phyloP scores from a whole-genome alignment of 2,113 vertebrate genomes.

The Mugil cephalus region DNA sequence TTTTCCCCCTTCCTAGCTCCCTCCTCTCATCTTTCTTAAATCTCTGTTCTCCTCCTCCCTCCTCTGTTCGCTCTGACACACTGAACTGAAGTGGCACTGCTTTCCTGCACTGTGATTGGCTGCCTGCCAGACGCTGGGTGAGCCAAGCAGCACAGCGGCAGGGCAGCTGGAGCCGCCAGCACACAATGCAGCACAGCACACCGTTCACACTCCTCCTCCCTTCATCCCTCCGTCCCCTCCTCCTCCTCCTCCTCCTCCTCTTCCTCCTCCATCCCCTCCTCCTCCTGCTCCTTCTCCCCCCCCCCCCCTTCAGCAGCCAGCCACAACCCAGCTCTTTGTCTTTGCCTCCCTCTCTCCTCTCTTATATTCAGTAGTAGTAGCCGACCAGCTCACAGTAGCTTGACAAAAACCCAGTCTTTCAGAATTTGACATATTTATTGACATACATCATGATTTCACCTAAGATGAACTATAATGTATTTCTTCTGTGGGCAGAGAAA shows the following conservation, averaged over 20 bases:
- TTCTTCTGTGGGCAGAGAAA: neutral
- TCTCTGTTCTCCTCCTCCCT: conserved; percentile 24
- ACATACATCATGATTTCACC: neutral
- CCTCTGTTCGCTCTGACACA: conserved; percentile 76
- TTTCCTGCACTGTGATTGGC: conserved; percentile 80
- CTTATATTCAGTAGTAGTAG: conserved; percentile 1
- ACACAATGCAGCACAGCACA: conserved; percentile 76
- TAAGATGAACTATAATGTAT: neutral
- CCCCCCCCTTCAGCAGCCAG: conserved; percentile 14
- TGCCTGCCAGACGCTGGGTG: conserved; percentile 79
- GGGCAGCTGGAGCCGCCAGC: conserved; percentile 77
- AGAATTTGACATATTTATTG: neutral
- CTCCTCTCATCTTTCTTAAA: conserved; percentile 23
- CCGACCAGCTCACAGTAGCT: conserved; percentile 7
- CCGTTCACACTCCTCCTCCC: conserved; percentile 17
- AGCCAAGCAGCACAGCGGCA: conserved; percentile 75
- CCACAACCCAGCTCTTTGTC: conserved; percentile 56
- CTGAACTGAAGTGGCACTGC: conserved; percentile 85
- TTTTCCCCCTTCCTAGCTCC: conserved; percentile 1
- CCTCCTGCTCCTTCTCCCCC: conserved; percentile 23
- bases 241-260: conserved; percentile 34
- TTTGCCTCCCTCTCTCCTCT: conserved; percentile 19
- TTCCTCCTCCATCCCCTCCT: conserved; percentile 24
- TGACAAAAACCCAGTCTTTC: neutral
- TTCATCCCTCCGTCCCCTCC: neutral